Conservation (phyloP, 2,888 invertebrate species). For the Celastrina argiolus region DNA sequence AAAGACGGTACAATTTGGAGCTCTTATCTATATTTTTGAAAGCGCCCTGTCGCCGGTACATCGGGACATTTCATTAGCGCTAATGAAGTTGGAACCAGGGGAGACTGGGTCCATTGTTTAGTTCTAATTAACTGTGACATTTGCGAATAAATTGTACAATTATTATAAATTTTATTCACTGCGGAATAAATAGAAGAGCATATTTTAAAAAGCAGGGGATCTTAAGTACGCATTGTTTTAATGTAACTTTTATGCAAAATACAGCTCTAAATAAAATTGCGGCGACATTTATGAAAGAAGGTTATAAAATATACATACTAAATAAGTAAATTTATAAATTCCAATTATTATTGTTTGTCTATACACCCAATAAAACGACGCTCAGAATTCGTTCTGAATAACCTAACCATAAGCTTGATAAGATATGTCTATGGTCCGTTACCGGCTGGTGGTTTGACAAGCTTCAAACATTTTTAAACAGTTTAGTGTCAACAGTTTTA, state of each 20-base stretch:
- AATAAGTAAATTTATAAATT: no score
- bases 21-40: conserved; percentile 16
- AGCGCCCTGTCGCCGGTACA: conserved; percentile 8
- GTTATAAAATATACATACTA: no score
- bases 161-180: conserved; percentile 14
- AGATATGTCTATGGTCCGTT: no score
- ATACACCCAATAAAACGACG: no score
- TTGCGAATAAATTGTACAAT: conserved; percentile 20
- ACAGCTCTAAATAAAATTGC: not conserved
- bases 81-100: conserved; percentile 18
- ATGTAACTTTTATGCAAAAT: not conserved
- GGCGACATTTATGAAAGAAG: not conserved
- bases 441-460: no score
- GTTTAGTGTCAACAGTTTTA: no score
- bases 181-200: not conserved
- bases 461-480: no score
- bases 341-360: no score
- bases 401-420: no score
- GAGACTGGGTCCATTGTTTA: conserved; percentile 18
- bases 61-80: conserved; percentile 20
- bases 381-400: no score
- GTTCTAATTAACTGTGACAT: conserved; percentile 19
- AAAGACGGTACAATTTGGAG: not conserved
- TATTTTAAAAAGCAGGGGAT: not conserved
- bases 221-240: not conserved